Evolutionary conservation across 2,113 vertebrate species (phyloP), one percentile per base, ranked within the genome.

Genomic region (Plectropomus leopardus): DNA sequence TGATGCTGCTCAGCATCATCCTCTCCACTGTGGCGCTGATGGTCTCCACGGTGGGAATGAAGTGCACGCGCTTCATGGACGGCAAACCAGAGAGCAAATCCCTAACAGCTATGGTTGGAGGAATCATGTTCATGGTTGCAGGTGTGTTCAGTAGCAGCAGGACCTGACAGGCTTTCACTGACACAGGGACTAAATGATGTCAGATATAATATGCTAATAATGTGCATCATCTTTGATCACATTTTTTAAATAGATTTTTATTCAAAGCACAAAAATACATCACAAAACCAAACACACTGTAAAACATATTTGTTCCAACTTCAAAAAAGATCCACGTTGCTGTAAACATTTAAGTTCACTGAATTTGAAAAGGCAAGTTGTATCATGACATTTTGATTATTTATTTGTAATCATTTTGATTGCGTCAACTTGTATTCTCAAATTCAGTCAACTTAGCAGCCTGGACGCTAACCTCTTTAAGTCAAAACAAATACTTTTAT

Each of bases 51-150:
- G 48, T 93, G 2, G 97, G 98, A 11, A 97, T 99, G 96, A 97
- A 98, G 57, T 99, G 97, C 85, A 97, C 98, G 78, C 96, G 91
- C 67, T 98, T 96, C 79, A 79, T 98, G 91, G 97, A 97, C 1
- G 94, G 92, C 0, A 94, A 94, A 13, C 72, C 95, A 10, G 85
- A 92, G 23, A 94, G 92, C 83, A 99, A 99, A 87, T 92, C 93
- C 73, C 67, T 82, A 8, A 94, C 95, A 86, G 96, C 96, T 14
- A 85, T 96, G 58, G 58, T 93, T 0, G 98, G 97, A 61, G 98
- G 97, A 0, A 86, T 95, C 19, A 86, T 97, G 68, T 96, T 97
- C 89, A 88, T 97, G 4, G 23, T 95, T 69, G 79, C 97, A 93
- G 98, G 98, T 99, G 76, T 79, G 94, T 88, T 36, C 40, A 17